Percentiles rank a stretch among this genome's conserved stretches.
Evolutionary conservation across 2,797 vertebrate species (phyloP).

Genomic region (Meda fulgida): DNA sequence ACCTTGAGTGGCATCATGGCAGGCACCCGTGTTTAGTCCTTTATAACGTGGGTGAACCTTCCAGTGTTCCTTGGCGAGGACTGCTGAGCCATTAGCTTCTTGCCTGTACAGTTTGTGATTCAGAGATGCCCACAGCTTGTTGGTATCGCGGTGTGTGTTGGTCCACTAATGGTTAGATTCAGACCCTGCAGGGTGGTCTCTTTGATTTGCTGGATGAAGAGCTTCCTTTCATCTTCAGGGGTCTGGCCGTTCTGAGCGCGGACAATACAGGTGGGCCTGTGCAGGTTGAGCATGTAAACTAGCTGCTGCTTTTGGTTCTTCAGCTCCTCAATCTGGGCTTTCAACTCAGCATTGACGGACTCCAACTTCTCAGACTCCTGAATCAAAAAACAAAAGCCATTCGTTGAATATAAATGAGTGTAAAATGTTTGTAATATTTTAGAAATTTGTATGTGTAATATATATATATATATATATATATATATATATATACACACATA

Average conservation of each 20-base stretch:
- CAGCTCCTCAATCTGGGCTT: conserved; percentile 95
- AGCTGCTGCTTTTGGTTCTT: conserved; percentile 98
- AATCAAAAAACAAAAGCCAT: not conserved
- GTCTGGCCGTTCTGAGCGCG: conserved; percentile 92
- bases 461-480: too few relatives aligned
- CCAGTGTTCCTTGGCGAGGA: conserved; percentile 45
- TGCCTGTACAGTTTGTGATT: conserved; percentile 20
- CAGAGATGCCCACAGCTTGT: conserved; percentile 51
- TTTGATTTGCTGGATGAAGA: conserved; percentile 96
- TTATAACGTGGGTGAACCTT: conserved; percentile 14
- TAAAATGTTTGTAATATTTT: not conserved
- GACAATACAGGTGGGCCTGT: conserved; percentile 96
- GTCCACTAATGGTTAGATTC: conserved; percentile 61
- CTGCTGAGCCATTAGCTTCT: conserved; percentile 15
- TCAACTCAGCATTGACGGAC: conserved; percentile 90
- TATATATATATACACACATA: too few relatives aligned
- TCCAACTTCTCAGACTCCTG: conserved; percentile 98
- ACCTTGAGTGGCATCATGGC: conserved; percentile 6
- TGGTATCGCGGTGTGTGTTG: conserved; percentile 27
- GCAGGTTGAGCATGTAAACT: conserved; percentile 98
- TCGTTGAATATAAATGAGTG: not conserved
- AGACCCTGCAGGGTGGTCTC: conserved; percentile 89
- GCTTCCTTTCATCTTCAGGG: conserved; percentile 94
- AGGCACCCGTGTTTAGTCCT: conserved; percentile 43
- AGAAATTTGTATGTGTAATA: not conserved